A percentile compares a stretch with the other conserved stretches of the same genome.
Evolutionary conservation across 2,888 invertebrate species (phyloP).

Genomic region (Eupsilia transversa): DNA sequence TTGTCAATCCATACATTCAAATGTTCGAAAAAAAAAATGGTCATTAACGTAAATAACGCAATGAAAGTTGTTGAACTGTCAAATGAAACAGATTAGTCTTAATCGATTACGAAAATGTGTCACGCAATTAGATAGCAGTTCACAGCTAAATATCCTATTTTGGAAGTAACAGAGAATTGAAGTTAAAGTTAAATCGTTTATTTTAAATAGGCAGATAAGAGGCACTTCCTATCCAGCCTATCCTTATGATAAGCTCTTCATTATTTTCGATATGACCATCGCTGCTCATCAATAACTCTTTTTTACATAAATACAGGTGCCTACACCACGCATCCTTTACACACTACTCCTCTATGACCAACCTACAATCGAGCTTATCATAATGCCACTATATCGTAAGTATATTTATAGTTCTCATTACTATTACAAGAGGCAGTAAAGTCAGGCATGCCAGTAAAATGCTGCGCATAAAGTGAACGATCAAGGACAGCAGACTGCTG

Average conservation of each 20-base stretch:
- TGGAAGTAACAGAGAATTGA: too few relatives aligned
- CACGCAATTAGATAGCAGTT: too few relatives aligned
- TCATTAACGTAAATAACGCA: too few relatives aligned
- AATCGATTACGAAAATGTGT: too few relatives aligned
- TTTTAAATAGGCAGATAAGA: too few relatives aligned
- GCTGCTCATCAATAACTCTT: background rate
- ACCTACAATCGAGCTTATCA: background rate
- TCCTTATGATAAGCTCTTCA: background rate
- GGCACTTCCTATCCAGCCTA: too few relatives aligned
- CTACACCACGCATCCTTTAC: background rate
- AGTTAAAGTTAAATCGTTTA: too few relatives aligned
- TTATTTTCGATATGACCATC: background rate
- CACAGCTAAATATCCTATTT: background rate
- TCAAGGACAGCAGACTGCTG: conserved; percentile 50
- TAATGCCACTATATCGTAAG: background rate
- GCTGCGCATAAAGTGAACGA: conserved; percentile 41
- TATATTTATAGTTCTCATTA: conserved; percentile 22
- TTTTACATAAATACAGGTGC: background rate
- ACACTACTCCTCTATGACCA: background rate
- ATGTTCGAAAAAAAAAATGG: too few relatives aligned
- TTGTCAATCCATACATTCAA: too few relatives aligned
- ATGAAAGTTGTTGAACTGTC: too few relatives aligned
- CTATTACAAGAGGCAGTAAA: conserved; percentile 28
- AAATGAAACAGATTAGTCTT: too few relatives aligned
- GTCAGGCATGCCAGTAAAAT: conserved; percentile 35